phyloP scores from a whole-genome alignment of 2,113 vertebrate genomes.

The Actinemys pallida region DNA sequence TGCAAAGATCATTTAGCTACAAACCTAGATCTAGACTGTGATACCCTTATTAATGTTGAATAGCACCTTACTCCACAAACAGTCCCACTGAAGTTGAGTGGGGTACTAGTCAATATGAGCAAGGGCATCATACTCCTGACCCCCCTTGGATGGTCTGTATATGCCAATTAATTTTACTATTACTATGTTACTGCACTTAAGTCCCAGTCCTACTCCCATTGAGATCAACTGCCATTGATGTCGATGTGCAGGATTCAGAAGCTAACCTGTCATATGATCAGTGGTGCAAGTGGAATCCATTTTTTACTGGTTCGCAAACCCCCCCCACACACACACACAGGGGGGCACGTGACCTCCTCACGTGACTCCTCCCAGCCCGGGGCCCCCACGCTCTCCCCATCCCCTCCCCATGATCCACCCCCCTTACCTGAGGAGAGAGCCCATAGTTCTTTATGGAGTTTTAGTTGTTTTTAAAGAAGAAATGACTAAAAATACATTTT shows the following conservation, averaged over 20 bases:
- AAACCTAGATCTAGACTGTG: fast-evolving
- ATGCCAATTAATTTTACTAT: neutral
- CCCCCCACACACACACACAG: too few relatives aligned
- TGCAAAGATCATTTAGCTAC: neutral
- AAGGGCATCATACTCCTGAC: neutral
- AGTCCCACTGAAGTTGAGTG: neutral
- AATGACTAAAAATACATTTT: neutral
- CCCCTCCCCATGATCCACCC: too few relatives aligned
- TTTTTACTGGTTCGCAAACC: too few relatives aligned
- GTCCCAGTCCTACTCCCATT: neutral
- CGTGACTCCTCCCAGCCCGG: too few relatives aligned
- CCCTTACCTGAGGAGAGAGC: too few relatives aligned
- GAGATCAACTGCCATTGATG: neutral
- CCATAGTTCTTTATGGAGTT: neutral
- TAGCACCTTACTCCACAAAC: fast-evolving
- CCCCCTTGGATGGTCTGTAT: neutral
- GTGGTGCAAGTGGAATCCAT: too few relatives aligned
- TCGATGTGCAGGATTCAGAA: fast-evolving
- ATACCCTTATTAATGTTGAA: neutral
- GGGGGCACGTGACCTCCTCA: too few relatives aligned
- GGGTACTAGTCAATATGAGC: neutral
- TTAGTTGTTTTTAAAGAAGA: neutral
- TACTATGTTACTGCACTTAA: fast-evolving
- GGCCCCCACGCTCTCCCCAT: too few relatives aligned
- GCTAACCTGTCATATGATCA: neutral